phyloP scores from a whole-genome alignment of 2,797 vertebrate genomes.

The Microctenopoma stevenorrisi region DNA sequence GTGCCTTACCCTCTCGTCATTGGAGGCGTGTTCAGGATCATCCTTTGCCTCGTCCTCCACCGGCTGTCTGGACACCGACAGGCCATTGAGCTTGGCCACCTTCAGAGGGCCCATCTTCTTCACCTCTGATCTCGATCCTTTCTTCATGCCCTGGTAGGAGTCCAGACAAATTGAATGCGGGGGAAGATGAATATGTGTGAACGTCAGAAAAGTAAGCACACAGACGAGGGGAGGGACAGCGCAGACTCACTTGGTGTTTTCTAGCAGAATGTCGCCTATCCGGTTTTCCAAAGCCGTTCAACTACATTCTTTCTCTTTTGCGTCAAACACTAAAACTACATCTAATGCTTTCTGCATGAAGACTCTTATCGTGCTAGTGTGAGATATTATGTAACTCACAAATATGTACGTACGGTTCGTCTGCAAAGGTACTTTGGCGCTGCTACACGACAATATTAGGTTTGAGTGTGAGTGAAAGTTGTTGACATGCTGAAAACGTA shows the following conservation, averaged over 20 bases:
- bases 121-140: constrained; percentile 86
- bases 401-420: not conserved
- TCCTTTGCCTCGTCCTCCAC: constrained; percentile 88
- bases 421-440: not conserved
- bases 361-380: constrained; percentile 13
- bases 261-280: constrained; percentile 60
- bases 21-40: constrained; percentile 88
- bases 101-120: constrained; percentile 95
- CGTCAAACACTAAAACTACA: constrained; percentile 37
- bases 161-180: constrained; percentile 1
- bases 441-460: not conserved
- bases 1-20: constrained; percentile 91
- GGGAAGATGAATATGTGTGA: not conserved
- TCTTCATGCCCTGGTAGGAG: constrained; percentile 90
- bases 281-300: constrained; percentile 41
- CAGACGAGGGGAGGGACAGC: constrained; percentile 19
- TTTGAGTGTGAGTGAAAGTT: too few species aligned
- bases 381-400: not conserved
- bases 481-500: too few species aligned
- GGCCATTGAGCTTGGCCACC: constrained; percentile 92
- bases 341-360: constrained; percentile 3
- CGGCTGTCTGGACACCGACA: constrained; percentile 89
- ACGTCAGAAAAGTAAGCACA: not conserved
- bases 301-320: constrained; percentile 54
- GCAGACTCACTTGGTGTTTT: constrained; percentile 8